These are phyloP conservation scores for Bombus superbus DNA, from an alignment of 1,140 invertebrate genomes.

Conservation along the genomic window DNA sequence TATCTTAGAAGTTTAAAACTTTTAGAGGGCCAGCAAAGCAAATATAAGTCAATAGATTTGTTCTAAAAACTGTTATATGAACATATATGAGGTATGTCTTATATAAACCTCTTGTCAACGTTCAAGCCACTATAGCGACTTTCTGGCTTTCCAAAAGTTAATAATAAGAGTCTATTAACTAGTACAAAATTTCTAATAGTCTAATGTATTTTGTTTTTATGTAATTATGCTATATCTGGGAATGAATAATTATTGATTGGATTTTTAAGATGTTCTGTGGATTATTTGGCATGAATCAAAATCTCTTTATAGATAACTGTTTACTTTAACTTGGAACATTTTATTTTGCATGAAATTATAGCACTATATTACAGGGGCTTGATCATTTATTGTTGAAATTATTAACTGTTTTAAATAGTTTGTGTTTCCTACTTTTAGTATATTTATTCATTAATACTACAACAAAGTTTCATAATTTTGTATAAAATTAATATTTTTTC, in stretches of 20 bases:
- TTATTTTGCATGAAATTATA: slow-evolving; percentile 22
- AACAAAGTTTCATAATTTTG: slow-evolving; percentile 16
- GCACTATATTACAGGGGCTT: slow-evolving; percentile 2
- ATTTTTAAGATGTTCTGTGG: slow-evolving; percentile 15
- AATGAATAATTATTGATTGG: not conserved
- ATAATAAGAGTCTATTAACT: not conserved
- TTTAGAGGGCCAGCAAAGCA: not conserved
- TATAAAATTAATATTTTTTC: not conserved
- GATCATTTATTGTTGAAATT: not conserved
- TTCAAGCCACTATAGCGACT: not conserved
- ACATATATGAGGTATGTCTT: not conserved
- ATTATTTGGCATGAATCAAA: slow-evolving; percentile 1
- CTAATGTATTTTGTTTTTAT: not conserved
- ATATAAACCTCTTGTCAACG: not conserved
- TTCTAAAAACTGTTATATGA: not conserved
- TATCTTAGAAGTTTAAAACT: not conserved
- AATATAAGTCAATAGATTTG: not conserved
- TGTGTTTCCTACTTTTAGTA: slow-evolving; percentile 11
- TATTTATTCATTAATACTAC: slow-evolving; percentile 35
- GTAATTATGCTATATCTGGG: not conserved
- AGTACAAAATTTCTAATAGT: not conserved
- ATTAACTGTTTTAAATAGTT: slow-evolving; percentile 31
- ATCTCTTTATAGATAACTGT: not conserved
- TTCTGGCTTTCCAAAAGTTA: not conserved
- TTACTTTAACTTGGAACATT: not conserved